Evolutionary conservation across 2,888 invertebrate species (phyloP), one percentile per base, ranked within the genome.

Genomic region (Platycheirus albimanus): DNA sequence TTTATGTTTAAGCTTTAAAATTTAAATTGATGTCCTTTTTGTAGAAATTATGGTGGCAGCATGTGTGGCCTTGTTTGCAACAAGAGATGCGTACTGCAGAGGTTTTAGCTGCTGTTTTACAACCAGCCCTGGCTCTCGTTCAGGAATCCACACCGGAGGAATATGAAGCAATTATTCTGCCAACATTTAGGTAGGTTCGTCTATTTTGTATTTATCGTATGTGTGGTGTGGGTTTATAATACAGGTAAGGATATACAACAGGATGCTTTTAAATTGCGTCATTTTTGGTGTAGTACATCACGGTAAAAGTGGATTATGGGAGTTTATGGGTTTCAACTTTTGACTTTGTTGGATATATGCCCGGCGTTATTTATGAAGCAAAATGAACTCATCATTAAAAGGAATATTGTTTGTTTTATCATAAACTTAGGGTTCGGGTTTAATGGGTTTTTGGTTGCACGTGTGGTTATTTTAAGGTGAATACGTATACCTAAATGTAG

Each of bases 11-110:
- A 38, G 43, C 11, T 28, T 45, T 56, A 24, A 52, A 47, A 36
- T 69, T 58, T 54, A 45, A 51, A 70, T 78, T 84, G 51, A 33
- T 58, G 45, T 85, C 91, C 92, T 63, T 70, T 84, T 24, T 8
- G 33, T 93, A 99, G 98, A 98, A 98, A 96, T 92, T 98, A 63
- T 96, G 98, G 93, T 98, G 97, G 93, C 96, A 96, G 90, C 97
- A 97, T 90, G 95, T 98, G 56, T 97, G 98, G 96, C 97, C 98
- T 36, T 94, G 95, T 86, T 92, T 99, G 80, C 95, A 96, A 88
- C 93, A 94, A 86, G 98, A 98, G 90, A 94, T 98, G 91, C 94
- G 94, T 87, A 94, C 95, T 20, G 94, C 95, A 81, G 98, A 98
- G 88, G 96, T 97, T 17, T 92, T 98, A 85, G 96, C 97, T 0